Percentiles rank a stretch among this genome's conserved stretches.
These are phyloP conservation scores for Chaetorhynchus papuensis DNA, from an alignment of 2,113 vertebrate genomes.

Conservation along the genomic window DNA sequence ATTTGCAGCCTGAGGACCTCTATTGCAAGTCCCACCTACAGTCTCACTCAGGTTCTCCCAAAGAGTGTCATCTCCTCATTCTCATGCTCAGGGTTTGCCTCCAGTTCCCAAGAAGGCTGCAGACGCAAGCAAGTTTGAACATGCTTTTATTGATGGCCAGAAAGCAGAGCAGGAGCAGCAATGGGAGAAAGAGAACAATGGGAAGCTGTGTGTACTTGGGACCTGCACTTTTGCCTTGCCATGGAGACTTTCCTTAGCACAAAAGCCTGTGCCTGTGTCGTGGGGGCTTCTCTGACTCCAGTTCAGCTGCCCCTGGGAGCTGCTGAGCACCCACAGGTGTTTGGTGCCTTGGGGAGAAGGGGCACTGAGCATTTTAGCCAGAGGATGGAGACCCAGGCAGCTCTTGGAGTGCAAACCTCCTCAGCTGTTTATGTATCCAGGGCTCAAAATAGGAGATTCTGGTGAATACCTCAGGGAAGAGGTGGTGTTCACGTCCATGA, in stretches of 20 bases:
- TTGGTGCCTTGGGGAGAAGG: not conserved
- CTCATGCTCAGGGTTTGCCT: not conserved
- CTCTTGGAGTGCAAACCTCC: not conserved
- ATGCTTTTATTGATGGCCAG: not conserved
- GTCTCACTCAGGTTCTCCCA: not conserved
- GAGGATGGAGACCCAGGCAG: not conserved
- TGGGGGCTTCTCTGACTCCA: not conserved
- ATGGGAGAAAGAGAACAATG: not conserved
- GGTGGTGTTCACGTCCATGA: rapidly evolving
- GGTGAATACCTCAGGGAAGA: not conserved
- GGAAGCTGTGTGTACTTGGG: not conserved
- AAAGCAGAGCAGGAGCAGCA: not conserved
- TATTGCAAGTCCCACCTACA: not conserved
- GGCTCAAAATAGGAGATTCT: not conserved
- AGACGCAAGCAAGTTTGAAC: not conserved
- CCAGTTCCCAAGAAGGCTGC: not conserved
- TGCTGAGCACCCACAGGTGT: not conserved
- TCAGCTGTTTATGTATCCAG: not conserved
- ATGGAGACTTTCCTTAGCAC: rapidly evolving
- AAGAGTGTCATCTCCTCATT: not conserved
- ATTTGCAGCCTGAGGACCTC: not conserved
- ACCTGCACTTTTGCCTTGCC: not conserved
- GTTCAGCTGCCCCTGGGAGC: not conserved
- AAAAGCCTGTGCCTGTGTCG: not conserved
- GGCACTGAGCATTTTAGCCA: not conserved